phyloP scores from a whole-genome alignment of 2,888 invertebrate genomes.

The Biston stratarius region DNA sequence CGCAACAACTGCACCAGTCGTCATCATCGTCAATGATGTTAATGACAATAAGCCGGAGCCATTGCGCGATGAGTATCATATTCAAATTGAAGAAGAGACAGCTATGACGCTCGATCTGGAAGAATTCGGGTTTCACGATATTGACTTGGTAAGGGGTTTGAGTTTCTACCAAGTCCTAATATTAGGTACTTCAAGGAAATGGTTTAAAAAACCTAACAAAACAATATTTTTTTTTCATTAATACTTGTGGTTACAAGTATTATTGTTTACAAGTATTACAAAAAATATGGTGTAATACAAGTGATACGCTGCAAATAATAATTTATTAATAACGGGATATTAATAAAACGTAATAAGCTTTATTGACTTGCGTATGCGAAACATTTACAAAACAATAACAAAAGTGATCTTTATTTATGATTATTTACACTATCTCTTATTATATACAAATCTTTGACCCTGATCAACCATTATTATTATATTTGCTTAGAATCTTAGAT shows the following conservation, averaged over 20 bases:
- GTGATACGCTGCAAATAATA: too few species aligned
- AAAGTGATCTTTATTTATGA: not conserved
- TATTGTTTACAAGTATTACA: too few species aligned
- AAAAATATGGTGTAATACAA: too few species aligned
- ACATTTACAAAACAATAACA: not conserved
- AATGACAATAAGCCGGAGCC: slow-evolving; percentile 89
- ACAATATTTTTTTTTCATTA: too few species aligned
- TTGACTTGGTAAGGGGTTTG: slow-evolving; percentile 74
- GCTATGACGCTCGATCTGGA: slow-evolving; percentile 78
- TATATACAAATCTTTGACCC: not conserved
- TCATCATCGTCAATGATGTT: slow-evolving; percentile 83
- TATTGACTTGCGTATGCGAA: not conserved
- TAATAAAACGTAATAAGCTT: not conserved
- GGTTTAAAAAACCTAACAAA: too few species aligned
- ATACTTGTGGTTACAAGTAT: too few species aligned
- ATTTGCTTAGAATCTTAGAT: too few species aligned
- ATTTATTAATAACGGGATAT: too few species aligned
- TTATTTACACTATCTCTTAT: not conserved
- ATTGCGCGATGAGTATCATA: slow-evolving; percentile 59
- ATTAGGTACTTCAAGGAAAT: too few species aligned
- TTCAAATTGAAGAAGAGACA: slow-evolving; percentile 84
- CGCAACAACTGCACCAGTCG: slow-evolving; percentile 63
- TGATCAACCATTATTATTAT: not conserved
- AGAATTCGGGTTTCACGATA: slow-evolving; percentile 83
- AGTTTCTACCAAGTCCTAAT: too few species aligned